A percentile compares a stretch with the other conserved stretches of the same genome.
Conservation (phyloP, 2,888 invertebrate genomes). For the Altica lythri region DNA sequence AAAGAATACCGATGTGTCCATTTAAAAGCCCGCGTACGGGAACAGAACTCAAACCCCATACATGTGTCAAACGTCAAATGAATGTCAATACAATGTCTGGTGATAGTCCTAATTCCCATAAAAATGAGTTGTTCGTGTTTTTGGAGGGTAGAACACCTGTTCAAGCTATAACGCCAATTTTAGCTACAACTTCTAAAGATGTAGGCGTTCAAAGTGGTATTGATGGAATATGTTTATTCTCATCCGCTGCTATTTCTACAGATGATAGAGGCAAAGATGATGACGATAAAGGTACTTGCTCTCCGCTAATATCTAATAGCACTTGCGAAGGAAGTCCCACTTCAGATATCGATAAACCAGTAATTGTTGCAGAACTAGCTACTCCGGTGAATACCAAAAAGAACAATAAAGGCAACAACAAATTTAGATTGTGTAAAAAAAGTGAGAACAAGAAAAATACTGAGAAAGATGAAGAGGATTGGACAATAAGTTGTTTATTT, state of each 20-base stretch:
- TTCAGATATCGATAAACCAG: constrained; percentile 36
- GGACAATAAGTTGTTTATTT: constrained; percentile 66
- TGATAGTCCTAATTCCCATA: constrained; percentile 45
- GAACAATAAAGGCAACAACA: constrained; percentile 32
- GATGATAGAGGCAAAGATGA: constrained; percentile 41
- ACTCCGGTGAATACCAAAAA: constrained; percentile 25
- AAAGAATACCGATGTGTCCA: constrained; percentile 10
- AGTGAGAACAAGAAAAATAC: constrained; percentile 56
- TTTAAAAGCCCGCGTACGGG: too few relatives aligned
- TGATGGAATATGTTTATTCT: constrained; percentile 31
- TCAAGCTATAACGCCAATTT: constrained; percentile 40
- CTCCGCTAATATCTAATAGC: constrained; percentile 39
- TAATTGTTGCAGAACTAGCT: constrained; percentile 29
- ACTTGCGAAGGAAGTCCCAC: constrained; percentile 21
- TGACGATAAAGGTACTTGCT: constrained; percentile 35
- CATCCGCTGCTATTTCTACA: constrained; percentile 44
- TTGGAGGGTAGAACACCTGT: constrained; percentile 40
- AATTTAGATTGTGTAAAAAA: constrained; percentile 31
- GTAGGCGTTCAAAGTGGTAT: constrained; percentile 38
- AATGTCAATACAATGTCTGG: constrained; percentile 45
- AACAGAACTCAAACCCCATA: constrained; percentile 11
- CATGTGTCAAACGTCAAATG: constrained; percentile 26
- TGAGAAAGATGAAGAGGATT: constrained; percentile 64
- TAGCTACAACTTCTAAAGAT: constrained; percentile 46
- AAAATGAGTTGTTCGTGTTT: constrained; percentile 44